A percentile compares a stretch with the other conserved stretches of the same genome.
phyloP scores from a whole-genome alignment of 2,113 vertebrate genomes.

The Sander lucioperca region DNA sequence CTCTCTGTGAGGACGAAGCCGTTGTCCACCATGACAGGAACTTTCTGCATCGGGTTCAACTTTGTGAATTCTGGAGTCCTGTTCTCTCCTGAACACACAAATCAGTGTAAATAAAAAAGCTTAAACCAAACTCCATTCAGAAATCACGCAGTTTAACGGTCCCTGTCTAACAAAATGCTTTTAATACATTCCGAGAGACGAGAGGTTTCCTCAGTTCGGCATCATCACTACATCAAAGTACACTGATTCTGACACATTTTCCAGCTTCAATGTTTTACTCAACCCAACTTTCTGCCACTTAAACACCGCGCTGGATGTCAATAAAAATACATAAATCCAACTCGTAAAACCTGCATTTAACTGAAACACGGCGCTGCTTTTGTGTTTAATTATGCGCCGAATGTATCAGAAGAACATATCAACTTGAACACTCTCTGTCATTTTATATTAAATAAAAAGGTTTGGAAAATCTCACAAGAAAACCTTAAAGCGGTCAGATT shows the following conservation, averaged over 20 bases:
- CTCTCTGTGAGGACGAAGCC: slow-evolving; percentile 85
- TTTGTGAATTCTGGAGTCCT: slow-evolving; percentile 75
- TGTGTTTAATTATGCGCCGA: not conserved
- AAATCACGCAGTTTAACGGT: not conserved
- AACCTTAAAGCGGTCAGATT: not conserved
- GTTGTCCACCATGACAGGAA: slow-evolving; percentile 81
- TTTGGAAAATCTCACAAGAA: not conserved
- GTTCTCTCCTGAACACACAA: slow-evolving; percentile 71
- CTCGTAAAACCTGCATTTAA: not conserved
- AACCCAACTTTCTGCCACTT: no score
- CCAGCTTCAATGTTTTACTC: not conserved
- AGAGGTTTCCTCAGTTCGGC: not conserved
- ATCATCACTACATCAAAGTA: not conserved
- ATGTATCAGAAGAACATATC: not conserved
- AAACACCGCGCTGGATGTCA: not conserved
- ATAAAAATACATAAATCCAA: accelerated
- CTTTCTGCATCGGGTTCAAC: slow-evolving; percentile 84
- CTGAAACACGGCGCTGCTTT: not conserved
- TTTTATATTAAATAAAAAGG: accelerated
- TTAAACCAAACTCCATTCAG: not conserved
- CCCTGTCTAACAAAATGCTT: no score
- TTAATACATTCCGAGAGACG: not conserved
- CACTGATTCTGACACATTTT: no score
- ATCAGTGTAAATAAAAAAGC: no score
- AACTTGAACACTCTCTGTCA: accelerated